phyloP scores from a whole-genome alignment of 1,140 invertebrate genomes.

The Choristoneura fumiferana region DNA sequence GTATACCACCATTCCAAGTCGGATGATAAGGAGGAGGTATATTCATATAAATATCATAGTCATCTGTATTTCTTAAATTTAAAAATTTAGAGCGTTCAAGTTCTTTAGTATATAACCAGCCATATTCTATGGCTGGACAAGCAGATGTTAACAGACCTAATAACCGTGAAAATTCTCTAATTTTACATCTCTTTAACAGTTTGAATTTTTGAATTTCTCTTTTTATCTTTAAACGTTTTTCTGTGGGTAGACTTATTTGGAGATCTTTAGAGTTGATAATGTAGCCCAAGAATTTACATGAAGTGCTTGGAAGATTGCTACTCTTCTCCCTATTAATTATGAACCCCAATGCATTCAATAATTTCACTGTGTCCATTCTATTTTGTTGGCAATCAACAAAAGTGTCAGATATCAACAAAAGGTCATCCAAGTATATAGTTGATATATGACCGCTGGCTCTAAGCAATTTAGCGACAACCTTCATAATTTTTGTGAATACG shows the following conservation, averaged over 20 bases:
- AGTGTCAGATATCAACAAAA: too few relatives aligned
- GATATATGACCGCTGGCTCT: neutral
- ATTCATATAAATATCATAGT: neutral
- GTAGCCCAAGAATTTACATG: neutral
- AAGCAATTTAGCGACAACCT: neutral
- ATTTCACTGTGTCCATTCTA: neutral
- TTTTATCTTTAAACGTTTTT: neutral
- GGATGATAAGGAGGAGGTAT: neutral
- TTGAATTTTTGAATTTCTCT: neutral
- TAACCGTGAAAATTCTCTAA: neutral
- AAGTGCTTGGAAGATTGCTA: neutral
- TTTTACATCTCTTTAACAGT: neutral
- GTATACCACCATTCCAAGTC: neutral
- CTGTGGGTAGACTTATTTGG: neutral
- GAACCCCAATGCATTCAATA: neutral
- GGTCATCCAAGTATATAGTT: constrained; percentile 2
- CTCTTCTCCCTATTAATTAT: neutral
- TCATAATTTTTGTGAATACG: constrained; percentile 9
- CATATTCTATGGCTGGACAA: neutral
- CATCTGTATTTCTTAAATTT: neutral
- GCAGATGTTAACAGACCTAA: neutral
- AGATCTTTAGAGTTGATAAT: neutral
- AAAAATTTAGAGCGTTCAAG: neutral
- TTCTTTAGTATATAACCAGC: neutral
- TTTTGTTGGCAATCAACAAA: neutral